Evolutionary conservation across 2,888 invertebrate genomes (phyloP), one percentile per base, ranked within the genome.

Genomic region (Melinaea menophilus): DNA sequence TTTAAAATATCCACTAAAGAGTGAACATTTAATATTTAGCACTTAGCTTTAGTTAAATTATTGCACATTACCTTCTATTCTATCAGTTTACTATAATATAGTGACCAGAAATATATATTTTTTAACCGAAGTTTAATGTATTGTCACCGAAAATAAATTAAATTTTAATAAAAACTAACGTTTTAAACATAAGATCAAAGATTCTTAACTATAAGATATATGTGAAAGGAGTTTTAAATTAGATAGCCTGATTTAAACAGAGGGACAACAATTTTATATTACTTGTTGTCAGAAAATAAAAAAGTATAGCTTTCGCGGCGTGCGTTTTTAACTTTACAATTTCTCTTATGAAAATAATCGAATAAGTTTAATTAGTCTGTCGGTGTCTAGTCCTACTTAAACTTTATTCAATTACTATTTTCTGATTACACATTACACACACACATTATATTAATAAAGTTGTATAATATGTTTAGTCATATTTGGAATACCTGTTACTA

Each of bases 341-440:
- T 67, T 62, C 41, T 59, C 60, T 47, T 56, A 60, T 58, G 55
- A 51, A 58, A 84, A 84, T 86, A 87, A 86, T 86, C 84, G 81
- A 86, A 85, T 84, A 88, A 87, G 82, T 88, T 89, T 84, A 88
- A 88, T 88, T 88, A 85, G 86, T 85, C 86, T 78, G 76, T 68
- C 81, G 82, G 80, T 82, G 78, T 77, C 82, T 85, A 81, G 81
- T 79, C 83, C 84, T 88, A 86, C 87, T 88, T 85, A 87, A 83
- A 84, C 79, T 83, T 84, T 79, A 81, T 80, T 81, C 75, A 75
- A 69, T 76, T 73, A 74, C 72, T 77, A 75, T 80, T 81, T 79
- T 75, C 75, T 75, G 75, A 72, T 66, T 72, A 73, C 72, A 71
- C 72, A 73, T 72, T 70, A 76, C 76, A n/a, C n/a, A n/a, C n/a